phyloP scores from a whole-genome alignment of 2,113 vertebrate species.

The Hoplias malabaricus region DNA sequence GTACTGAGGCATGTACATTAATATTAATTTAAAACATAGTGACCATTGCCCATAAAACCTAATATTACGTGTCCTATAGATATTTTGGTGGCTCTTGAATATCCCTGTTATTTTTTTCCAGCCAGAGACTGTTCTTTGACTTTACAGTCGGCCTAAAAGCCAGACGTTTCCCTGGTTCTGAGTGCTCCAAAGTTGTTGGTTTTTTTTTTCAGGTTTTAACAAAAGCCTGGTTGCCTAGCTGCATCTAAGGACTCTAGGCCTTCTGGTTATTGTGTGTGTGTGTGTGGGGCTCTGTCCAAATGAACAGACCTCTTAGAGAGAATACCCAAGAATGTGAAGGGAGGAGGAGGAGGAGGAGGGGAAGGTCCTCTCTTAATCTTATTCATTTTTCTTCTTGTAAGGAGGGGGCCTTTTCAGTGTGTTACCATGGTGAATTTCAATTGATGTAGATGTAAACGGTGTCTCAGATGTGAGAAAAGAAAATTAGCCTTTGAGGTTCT shows the following conservation, averaged over 20 bases:
- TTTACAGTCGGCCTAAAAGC: background rate
- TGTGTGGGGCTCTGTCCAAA: constrained; percentile 31
- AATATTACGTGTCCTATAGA: too few relatives aligned
- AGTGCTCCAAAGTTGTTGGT: constrained; percentile 61
- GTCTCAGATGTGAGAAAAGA: constrained; percentile 18
- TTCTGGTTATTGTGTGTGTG: constrained; percentile 60
- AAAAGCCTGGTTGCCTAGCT: constrained; percentile 75
- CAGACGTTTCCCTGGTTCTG: constrained; percentile 56
- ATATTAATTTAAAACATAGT: too few relatives aligned
- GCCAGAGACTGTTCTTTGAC: background rate
- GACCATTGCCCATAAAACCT: too few relatives aligned
- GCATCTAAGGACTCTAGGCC: constrained; percentile 51
- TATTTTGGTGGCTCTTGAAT: too few relatives aligned
- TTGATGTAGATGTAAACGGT: constrained; percentile 31
- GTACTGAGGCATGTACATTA: too few relatives aligned
- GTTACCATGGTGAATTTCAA: constrained; percentile 47
- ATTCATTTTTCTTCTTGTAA: constrained; percentile 54
- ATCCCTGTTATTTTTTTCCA: background rate
- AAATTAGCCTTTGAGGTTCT: constrained; percentile 3
- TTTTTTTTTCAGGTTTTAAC: constrained; percentile 57
- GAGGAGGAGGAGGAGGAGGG: constrained; percentile 31
- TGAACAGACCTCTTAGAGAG: constrained; percentile 56
- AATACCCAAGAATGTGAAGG: constrained; percentile 56
- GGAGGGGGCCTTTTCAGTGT: constrained; percentile 50
- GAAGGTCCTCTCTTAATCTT: constrained; percentile 47